Base-by-base conservation (phyloP, 2,888 invertebrate genomes). In the Netelia melanura region DNA sequence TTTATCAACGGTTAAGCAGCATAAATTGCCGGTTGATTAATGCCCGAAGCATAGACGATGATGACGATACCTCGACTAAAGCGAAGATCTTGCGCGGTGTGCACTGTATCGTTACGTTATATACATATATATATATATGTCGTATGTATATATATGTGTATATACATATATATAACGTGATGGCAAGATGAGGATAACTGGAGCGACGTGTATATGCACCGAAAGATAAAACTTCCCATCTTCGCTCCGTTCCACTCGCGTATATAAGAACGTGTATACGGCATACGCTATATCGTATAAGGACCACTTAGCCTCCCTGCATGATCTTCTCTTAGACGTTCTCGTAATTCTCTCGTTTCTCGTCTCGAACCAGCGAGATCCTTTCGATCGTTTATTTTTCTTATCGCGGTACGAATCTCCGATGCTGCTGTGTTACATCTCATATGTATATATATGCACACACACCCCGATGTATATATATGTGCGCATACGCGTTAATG, bases 1-100 rank as follows among this genome's bases (percentile, higher is more conserved):
- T 90, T 91, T 90, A 90, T 91, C 90, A 90, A 88, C 87, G 86
- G 85, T 86, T 89, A 90, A 91, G 87, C 87, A 88, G 88, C 86
- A 90, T 90, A 89, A 90, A 90, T 90, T 87, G 88, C 81, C 71
- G 75, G 56, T 85, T 88, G 90, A 90, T 90, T 90, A 90, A 90
- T 90, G 90, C 89, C 76, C 67, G 61, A 61, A 76, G 83, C 65
- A 54, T 65, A 48, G 10, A 54, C 74, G 56, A 71, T 3, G 48
- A 65, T 56, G 75, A 81, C 83, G 70, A 75, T 68, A 65, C 43
- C 56, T 54, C 62, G 23, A 25, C 43, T 30, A 48, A 11, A 21
- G 67, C 43, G 56, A 44, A 68, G 48, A 78, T 83, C 72, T 30
- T 44, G 43, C 68, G 79, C 58, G 64, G 43, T 62, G 10, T 43